Conservation (phyloP, 1,140 invertebrate genomes). For the Harpegnathos saltator region DNA sequence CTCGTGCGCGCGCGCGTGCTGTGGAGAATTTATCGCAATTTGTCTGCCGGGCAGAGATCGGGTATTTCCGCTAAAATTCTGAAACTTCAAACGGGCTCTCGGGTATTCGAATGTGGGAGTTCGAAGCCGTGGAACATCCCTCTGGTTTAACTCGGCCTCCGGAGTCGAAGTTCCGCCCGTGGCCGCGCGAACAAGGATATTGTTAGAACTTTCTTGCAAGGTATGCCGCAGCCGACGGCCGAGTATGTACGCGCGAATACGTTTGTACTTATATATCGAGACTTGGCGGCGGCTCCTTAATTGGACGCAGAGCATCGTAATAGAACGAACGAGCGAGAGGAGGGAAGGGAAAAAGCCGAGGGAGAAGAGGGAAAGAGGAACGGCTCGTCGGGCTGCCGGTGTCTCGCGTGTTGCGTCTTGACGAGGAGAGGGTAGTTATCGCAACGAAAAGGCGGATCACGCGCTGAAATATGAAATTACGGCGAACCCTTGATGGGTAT, state of each 20-base stretch:
- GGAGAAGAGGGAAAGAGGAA: slow-evolving; percentile 5
- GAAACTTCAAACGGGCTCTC: slow-evolving; percentile 67
- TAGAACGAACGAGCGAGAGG: slow-evolving; percentile 38
- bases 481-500: slow-evolving; percentile 48
- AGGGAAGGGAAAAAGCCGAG: neutral
- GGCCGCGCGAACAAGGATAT: slow-evolving; percentile 72
- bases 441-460: slow-evolving; percentile 37
- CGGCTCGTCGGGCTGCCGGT: slow-evolving; percentile 15
- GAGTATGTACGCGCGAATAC: slow-evolving; percentile 40
- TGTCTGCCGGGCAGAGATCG: slow-evolving; percentile 63
- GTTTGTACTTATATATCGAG: slow-evolving; percentile 56
- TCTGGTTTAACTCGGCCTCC: slow-evolving; percentile 57
- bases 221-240: slow-evolving; percentile 67
- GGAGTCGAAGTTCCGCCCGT: slow-evolving; percentile 64
- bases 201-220: slow-evolving; percentile 78
- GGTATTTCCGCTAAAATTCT: slow-evolving; percentile 71
- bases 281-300: slow-evolving; percentile 61
- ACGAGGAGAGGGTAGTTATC: slow-evolving; percentile 28
- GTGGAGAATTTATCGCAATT: slow-evolving; percentile 75
- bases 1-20: too few relatives aligned
- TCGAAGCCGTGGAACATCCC: slow-evolving; percentile 65
- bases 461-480: slow-evolving; percentile 56
- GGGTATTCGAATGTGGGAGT: slow-evolving; percentile 68
- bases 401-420: slow-evolving; percentile 38
- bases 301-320: slow-evolving; percentile 62